Conservation (phyloP, 2,797 vertebrate species). For the Sebastes hubbsi region DNA sequence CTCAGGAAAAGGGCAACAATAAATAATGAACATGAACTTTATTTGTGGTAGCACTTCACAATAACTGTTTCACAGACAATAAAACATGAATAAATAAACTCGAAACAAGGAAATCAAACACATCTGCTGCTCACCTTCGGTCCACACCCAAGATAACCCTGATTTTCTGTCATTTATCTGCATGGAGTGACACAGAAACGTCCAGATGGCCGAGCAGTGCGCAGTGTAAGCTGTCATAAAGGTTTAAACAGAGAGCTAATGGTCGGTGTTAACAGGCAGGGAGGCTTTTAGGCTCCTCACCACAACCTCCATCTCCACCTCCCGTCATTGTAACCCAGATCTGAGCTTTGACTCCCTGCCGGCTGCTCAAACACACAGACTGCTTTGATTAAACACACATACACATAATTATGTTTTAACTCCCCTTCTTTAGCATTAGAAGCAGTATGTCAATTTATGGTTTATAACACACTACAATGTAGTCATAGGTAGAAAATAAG, state of each 20-base stretch:
- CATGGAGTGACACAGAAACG: neutral
- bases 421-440: neutral
- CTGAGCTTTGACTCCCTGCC: constrained; percentile 30
- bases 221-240: constrained; percentile 37
- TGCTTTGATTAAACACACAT: neutral
- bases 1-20: neutral
- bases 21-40: constrained; percentile 25
- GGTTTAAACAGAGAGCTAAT: constrained; percentile 52
- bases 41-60: constrained; percentile 1
- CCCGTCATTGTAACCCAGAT: constrained; percentile 27
- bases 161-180: neutral
- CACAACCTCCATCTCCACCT: neutral
- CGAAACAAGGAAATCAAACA: neutral
- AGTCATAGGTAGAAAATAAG: neutral
- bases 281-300: constrained; percentile 40
- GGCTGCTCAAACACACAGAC: neutral
- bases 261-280: constrained; percentile 23
- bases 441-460: neutral
- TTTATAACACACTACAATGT: neutral
- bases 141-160: neutral
- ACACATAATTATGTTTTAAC: neutral
- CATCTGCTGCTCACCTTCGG: neutral
- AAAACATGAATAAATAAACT: neutral
- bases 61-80: constrained; percentile 2
- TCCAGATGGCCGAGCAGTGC: neutral